These are phyloP conservation scores for Yponomeuta sedellus DNA, from an alignment of 2,888 invertebrate genomes.

Conservation along the genomic window DNA sequence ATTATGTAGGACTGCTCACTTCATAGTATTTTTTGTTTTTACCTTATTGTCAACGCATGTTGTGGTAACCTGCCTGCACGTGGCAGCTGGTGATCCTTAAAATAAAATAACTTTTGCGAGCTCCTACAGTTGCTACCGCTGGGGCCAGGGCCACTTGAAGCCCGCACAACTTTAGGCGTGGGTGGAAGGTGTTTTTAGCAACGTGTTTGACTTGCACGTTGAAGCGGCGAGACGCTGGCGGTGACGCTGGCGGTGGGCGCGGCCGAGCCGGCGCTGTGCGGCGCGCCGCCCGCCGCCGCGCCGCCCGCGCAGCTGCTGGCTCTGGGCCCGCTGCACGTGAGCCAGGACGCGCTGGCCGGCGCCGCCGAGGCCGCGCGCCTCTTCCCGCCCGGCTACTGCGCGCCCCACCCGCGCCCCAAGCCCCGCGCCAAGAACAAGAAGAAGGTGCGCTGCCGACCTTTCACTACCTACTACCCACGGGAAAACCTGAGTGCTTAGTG, in stretches of 20 bases:
- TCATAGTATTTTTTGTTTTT: too few relatives aligned
- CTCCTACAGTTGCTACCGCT: too few relatives aligned
- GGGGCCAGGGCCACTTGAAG: too few relatives aligned
- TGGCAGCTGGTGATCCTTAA: too few relatives aligned
- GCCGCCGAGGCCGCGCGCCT: constrained; percentile 78
- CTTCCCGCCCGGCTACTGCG: constrained; percentile 81
- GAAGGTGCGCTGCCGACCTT: constrained; percentile 63
- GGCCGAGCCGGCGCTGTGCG: constrained; percentile 78
- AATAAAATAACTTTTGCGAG: too few relatives aligned
- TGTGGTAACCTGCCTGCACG: too few relatives aligned
- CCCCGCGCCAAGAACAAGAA: constrained; percentile 68
- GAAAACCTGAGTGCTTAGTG: too few relatives aligned
- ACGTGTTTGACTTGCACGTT: constrained; percentile 15
- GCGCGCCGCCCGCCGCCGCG: constrained; percentile 79
- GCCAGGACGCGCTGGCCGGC: constrained; percentile 80
- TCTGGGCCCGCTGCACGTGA: constrained; percentile 82
- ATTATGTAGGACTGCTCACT: too few relatives aligned
- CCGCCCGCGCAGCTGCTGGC: constrained; percentile 76
- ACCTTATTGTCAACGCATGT: too few relatives aligned
- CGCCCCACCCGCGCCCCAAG: constrained; percentile 61
- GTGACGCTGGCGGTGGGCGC: constrained; percentile 80
- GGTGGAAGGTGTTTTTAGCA: too few relatives aligned
- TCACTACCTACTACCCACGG: too few relatives aligned
- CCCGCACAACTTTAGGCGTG: too few relatives aligned
- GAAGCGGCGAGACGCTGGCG: constrained; percentile 81